Percentiles rank a stretch among this genome's conserved stretches.
phyloP scores from a whole-genome alignment of 2,888 invertebrate genomes.

The Maniola hyperantus region DNA sequence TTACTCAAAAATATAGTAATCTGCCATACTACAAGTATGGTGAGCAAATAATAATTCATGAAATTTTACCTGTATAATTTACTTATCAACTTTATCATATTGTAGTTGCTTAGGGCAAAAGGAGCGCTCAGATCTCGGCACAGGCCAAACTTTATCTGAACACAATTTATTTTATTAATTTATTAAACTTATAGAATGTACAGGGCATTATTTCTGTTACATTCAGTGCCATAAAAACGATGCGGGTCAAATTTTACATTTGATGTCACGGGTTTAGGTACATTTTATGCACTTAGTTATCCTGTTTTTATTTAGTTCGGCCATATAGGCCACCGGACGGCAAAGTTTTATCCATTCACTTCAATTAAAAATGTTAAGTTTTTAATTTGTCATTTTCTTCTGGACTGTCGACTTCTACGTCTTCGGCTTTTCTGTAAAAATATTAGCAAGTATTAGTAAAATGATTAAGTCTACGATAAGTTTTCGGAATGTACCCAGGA shows the following conservation, averaged over 20 bases:
- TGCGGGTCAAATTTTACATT: not conserved
- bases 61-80: too few relatives aligned
- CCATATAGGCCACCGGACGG: not conserved
- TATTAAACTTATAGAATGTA: too few relatives aligned
- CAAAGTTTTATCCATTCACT: not conserved
- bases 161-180: not conserved
- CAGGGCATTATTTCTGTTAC: too few relatives aligned
- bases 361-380: slow-evolving; percentile 34
- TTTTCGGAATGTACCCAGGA: too few relatives aligned
- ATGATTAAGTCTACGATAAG: not conserved
- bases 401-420: slow-evolving; percentile 34
- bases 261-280: not conserved
- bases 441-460: not conserved
- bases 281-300: not conserved
- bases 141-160: too few relatives aligned
- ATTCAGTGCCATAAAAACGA: too few relatives aligned
- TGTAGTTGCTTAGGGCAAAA: too few relatives aligned
- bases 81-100: too few relatives aligned
- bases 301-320: not conserved
- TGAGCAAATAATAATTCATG: too few relatives aligned
- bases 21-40: too few relatives aligned
- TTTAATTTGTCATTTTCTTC: slow-evolving; percentile 43
- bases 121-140: too few relatives aligned
- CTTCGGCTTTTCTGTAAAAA: slow-evolving; percentile 45
- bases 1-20: too few relatives aligned